Percentiles rank a stretch among this genome's conserved stretches.
Evolutionary conservation across 2,888 invertebrate species (phyloP).

Genomic region (Psylliodes chrysocephalus): DNA sequence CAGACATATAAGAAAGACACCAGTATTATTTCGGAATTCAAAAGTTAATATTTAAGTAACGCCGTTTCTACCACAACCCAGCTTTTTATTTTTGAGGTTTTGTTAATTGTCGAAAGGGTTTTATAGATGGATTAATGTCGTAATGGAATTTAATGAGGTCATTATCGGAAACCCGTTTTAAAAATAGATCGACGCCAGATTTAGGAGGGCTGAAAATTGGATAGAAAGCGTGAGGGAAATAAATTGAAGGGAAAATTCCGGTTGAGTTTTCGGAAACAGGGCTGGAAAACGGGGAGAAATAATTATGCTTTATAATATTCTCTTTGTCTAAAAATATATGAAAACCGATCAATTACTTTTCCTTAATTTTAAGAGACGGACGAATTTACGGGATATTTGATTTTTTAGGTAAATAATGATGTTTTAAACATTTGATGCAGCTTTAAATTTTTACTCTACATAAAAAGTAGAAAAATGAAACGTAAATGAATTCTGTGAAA

Average conservation of each 20-base stretch:
- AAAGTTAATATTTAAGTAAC: too few relatives aligned
- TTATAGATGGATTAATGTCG: slow-evolving; percentile 26
- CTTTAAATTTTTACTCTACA: too few relatives aligned
- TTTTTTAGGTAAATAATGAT: too few relatives aligned
- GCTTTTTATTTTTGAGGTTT: not conserved
- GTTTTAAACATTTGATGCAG: too few relatives aligned
- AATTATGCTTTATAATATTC: slow-evolving; percentile 21
- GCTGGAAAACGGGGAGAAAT: slow-evolving; percentile 17
- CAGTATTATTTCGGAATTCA: too few relatives aligned
- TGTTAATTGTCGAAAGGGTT: slow-evolving; percentile 24
- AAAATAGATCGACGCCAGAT: slow-evolving; percentile 26
- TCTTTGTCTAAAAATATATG: not conserved
- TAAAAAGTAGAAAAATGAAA: too few relatives aligned
- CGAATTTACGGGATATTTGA: too few relatives aligned
- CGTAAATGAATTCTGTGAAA: too few relatives aligned
- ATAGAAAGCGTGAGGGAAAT: slow-evolving; percentile 23
- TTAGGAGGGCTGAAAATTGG: slow-evolving; percentile 27
- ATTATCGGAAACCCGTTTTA: slow-evolving; percentile 27
- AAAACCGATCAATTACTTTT: slow-evolving; percentile 11
- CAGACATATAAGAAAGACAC: too few relatives aligned
- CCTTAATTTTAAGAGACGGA: slow-evolving; percentile 9
- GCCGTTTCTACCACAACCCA: too few relatives aligned
- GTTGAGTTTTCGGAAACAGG: slow-evolving; percentile 19
- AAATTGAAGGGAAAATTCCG: slow-evolving; percentile 26
- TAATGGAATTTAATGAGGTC: slow-evolving; percentile 35